Conservation (phyloP, 2,888 invertebrate genomes). For the Eutolmus rufibarbis region DNA sequence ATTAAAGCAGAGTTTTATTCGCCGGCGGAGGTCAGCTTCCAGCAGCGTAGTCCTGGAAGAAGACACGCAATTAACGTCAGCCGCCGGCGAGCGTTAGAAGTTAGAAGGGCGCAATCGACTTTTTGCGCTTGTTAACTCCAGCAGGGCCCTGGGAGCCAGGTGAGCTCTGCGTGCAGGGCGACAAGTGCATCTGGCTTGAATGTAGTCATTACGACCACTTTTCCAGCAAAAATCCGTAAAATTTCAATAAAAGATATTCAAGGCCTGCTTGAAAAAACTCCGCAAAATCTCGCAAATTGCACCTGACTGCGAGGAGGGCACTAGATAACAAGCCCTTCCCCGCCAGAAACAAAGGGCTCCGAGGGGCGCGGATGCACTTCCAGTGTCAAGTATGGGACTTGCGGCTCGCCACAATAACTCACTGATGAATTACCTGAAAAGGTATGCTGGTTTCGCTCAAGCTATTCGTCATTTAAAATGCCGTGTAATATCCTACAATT, state of each 20-base stretch:
- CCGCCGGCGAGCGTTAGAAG: not conserved
- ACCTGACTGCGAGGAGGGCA: not conserved
- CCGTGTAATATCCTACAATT: too few species aligned
- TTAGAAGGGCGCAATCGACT: not conserved
- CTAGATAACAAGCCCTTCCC: not conserved
- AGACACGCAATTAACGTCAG: not conserved
- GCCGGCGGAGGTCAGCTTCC: too few species aligned
- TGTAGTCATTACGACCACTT: not conserved
- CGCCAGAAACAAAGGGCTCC: not conserved
- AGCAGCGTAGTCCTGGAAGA: not conserved
- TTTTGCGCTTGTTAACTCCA: not conserved
- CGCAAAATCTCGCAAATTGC: not conserved
- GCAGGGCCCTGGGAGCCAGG: not conserved
- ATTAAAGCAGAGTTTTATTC: not conserved
- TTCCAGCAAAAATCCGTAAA: not conserved
- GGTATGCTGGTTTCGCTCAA: not conserved
- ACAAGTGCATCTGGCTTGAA: not conserved
- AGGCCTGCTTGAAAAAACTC: not conserved
- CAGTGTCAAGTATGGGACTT: not conserved
- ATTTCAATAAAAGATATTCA: not conserved
- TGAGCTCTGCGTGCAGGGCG: not conserved
- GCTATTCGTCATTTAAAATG: not conserved
- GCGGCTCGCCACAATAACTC: not conserved
- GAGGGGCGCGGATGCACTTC: not conserved
- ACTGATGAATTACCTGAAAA: not conserved